Evolutionary conservation across 2,888 invertebrate genomes (phyloP), one percentile per base, ranked within the genome.

Genomic region (Spodoptera picta): DNA sequence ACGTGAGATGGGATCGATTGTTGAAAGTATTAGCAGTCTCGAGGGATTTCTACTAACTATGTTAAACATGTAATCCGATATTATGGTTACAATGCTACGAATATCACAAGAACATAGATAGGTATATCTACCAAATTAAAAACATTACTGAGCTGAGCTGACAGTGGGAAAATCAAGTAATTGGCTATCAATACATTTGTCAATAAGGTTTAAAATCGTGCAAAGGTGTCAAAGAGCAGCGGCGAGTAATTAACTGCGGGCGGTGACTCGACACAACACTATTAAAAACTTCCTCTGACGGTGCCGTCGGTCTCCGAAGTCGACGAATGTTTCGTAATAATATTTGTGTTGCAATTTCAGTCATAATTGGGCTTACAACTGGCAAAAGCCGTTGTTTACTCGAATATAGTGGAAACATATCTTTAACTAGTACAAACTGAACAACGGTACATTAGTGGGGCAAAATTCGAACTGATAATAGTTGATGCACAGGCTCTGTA

Each of bases 211-310:
- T 45, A 75, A 51, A 77, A 52, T 79, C 45, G 66, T 52, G 23
- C 65, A 64, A 53, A 52, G 58, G 61, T 64, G 65, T 77, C 78
- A 73, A 47, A 45, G 58, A 48, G 66, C 48, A 65, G 57, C 48
- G 55, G 36, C 53, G 56, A 79, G 77, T 83, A 84, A 84, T 85
- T 85, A 85, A 82, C 75, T 79, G 74, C 62, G 65, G 60, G 73
- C 60, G 73, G 73, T 71, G 67, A 80, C 76, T 78, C 73, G 77
- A 78, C 80, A 80, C 79, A 81, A 82, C 77, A 79, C 81, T 81
- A 85, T 84, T 85, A 79, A 81, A 82, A 83, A 85, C 70, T 84
- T 84, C 61, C 68, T 75, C 77, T 57, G 60, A 47, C 60, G 57
- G 43, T 31, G 42, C n/a, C 11, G 52, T 66, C 36, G 50, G 72